Evolutionary conservation across 2,888 invertebrate species (phyloP).

Genomic region (Colletes collaris): DNA sequence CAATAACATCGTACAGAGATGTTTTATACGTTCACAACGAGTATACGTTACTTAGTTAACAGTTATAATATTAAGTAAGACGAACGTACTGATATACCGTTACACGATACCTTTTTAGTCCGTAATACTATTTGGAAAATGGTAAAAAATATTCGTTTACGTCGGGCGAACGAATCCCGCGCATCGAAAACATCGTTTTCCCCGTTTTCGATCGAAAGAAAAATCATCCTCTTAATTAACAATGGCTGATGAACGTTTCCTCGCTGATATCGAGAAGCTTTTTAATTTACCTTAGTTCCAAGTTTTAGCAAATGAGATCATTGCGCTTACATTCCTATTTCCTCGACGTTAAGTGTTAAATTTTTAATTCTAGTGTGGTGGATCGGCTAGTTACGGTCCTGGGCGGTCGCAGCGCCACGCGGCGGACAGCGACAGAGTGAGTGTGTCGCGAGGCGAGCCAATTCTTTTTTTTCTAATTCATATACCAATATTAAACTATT

Average conservation of each 20-base stretch:
- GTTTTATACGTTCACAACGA: slow-evolving; percentile 15
- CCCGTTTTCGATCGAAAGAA: not conserved
- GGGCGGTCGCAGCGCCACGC: too few relatives aligned
- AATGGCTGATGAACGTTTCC: slow-evolving; percentile 4
- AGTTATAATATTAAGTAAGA: slow-evolving; percentile 42
- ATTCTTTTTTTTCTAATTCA: too few relatives aligned
- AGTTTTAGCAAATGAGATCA: slow-evolving; percentile 41
- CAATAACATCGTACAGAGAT: slow-evolving; percentile 39
- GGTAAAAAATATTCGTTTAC: slow-evolving; percentile 12
- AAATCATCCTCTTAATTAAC: slow-evolving; percentile 1
- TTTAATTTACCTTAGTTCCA: not conserved
- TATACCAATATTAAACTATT: too few relatives aligned
- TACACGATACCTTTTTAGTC: slow-evolving; percentile 14
- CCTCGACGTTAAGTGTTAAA: not conserved
- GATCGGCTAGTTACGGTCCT: too few relatives aligned
- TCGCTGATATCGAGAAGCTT: not conserved
- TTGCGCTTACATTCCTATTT: slow-evolving; percentile 24
- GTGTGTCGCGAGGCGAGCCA: too few relatives aligned
- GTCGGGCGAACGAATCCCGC: slow-evolving; percentile 7
- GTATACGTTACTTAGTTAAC: slow-evolving; percentile 6
- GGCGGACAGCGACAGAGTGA: too few relatives aligned
- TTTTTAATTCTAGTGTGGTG: not conserved
- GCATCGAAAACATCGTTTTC: not conserved
- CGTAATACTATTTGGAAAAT: slow-evolving; percentile 15
- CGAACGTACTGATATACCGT: slow-evolving; percentile 18